Conservation (phyloP, 1,140 invertebrate species). For the Gryon sp. region DNA sequence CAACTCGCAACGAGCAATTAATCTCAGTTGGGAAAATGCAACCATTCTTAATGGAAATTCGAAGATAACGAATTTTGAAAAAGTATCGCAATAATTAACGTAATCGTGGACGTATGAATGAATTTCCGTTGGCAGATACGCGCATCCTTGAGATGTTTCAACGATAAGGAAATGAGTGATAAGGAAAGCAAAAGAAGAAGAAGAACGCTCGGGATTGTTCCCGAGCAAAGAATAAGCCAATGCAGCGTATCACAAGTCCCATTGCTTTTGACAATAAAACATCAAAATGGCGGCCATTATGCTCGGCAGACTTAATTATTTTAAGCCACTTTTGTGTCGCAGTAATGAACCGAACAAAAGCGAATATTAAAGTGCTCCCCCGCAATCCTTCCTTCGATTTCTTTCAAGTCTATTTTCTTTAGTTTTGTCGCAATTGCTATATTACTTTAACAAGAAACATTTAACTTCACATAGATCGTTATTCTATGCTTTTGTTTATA, state of each 20-base stretch:
- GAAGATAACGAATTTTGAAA: conserved; percentile 5
- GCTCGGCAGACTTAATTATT: conserved; percentile 76
- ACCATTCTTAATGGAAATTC: background rate
- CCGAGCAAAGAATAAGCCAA: conserved; percentile 17
- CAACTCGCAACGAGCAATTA: conserved; percentile 4
- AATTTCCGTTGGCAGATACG: conserved; percentile 20
- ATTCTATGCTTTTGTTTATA: too few relatives aligned
- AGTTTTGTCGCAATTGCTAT: conserved; percentile 24
- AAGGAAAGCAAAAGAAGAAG: conserved; percentile 30
- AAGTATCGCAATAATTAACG: conserved; percentile 20
- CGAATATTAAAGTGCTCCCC: conserved; percentile 72
- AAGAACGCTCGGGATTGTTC: conserved; percentile 10
- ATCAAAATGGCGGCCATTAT: conserved; percentile 74
- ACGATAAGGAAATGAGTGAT: conserved; percentile 16
- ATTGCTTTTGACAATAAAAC: conserved; percentile 70
- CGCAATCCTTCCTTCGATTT: conserved; percentile 30
- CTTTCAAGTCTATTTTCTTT: conserved; percentile 1
- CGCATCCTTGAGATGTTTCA: conserved; percentile 19
- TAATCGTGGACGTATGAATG: conserved; percentile 18
- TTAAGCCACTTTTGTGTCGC: conserved; percentile 76
- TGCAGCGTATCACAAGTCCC: conserved; percentile 65
- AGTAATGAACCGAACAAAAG: conserved; percentile 76
- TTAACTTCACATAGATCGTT: conserved; percentile 5
- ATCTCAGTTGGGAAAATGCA: background rate
- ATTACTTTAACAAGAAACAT: conserved; percentile 40